Evolutionary conservation across 53 echinoderm and acorn worm species (phyloP).

Genomic region (Echinarachnius parma): DNA sequence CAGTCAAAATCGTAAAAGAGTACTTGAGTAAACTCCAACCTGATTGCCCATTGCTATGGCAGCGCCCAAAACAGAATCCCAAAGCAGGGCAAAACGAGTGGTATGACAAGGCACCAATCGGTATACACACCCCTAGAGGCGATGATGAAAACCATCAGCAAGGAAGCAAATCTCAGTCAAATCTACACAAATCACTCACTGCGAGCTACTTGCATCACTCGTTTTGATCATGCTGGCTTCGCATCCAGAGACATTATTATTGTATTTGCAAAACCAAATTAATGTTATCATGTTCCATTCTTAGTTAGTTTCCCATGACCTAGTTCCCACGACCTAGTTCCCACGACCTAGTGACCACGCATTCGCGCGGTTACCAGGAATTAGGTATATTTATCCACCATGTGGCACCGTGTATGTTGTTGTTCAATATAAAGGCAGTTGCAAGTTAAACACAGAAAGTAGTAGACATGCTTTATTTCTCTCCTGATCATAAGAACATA

Average conservation of each 20-base stretch:
- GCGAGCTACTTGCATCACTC: not conserved
- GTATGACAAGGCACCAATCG: slow-evolving; percentile 18
- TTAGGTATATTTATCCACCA: too few species aligned
- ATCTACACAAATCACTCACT: slow-evolving; percentile 21
- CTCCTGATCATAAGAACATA: too few species aligned
- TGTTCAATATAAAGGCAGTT: too few species aligned
- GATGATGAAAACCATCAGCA: slow-evolving; percentile 29
- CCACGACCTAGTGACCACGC: too few species aligned
- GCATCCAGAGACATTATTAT: slow-evolving; percentile 2
- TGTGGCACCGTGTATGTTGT: too few species aligned
- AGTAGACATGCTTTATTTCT: too few species aligned
- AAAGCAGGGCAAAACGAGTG: slow-evolving; percentile 17
- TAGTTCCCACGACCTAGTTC: too few species aligned
- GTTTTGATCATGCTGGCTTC: slow-evolving; percentile 8
- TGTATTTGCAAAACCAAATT: too few species aligned
- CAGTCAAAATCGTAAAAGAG: slow-evolving; percentile 14
- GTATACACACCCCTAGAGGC: slow-evolving; percentile 21
- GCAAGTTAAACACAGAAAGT: too few species aligned
- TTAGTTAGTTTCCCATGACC: too few species aligned
- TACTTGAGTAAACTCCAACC: slow-evolving; percentile 25
- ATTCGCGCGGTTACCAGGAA: too few species aligned
- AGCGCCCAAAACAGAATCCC: slow-evolving; percentile 12
- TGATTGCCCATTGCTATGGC: slow-evolving; percentile 17
- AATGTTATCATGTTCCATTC: too few species aligned
- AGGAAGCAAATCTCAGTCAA: slow-evolving; percentile 29